Conservation (phyloP, 2,113 vertebrate genomes). For the Asarcornis scutulata region DNA sequence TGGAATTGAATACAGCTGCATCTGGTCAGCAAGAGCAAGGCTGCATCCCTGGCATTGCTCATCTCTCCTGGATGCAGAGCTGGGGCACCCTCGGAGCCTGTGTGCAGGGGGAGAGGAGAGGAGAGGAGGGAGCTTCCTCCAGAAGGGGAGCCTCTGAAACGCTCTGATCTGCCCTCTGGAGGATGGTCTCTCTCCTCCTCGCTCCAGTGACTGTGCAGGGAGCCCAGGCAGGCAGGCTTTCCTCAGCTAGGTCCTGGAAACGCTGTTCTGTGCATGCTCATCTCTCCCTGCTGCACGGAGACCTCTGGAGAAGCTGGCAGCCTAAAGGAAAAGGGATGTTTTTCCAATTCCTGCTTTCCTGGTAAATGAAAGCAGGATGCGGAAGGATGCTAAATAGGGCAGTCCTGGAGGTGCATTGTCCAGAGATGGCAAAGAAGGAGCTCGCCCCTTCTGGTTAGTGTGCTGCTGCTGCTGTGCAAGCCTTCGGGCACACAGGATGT, state of each 20-base stretch:
- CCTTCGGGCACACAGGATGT: background rate
- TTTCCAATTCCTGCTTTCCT: background rate
- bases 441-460: background rate
- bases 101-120: background rate
- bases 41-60: background rate
- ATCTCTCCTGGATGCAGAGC: fast-evolving
- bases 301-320: background rate
- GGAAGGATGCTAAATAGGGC: background rate
- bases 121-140: background rate
- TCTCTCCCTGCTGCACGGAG: background rate
- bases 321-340: background rate
- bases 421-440: background rate
- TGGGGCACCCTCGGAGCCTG: background rate
- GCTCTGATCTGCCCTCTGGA: slow-evolving; percentile 43
- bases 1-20: background rate
- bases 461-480: background rate
- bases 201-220: background rate
- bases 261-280: fast-evolving
- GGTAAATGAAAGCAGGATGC: background rate
- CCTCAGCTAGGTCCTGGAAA: background rate
- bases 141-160: background rate
- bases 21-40: background rate
- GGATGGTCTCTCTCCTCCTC: background rate
- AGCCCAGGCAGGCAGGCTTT: background rate
- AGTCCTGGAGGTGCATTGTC: background rate